Evolutionary conservation across 2,113 vertebrate species (phyloP).

Genomic region (Dicerorhinus sumatrensis): DNA sequence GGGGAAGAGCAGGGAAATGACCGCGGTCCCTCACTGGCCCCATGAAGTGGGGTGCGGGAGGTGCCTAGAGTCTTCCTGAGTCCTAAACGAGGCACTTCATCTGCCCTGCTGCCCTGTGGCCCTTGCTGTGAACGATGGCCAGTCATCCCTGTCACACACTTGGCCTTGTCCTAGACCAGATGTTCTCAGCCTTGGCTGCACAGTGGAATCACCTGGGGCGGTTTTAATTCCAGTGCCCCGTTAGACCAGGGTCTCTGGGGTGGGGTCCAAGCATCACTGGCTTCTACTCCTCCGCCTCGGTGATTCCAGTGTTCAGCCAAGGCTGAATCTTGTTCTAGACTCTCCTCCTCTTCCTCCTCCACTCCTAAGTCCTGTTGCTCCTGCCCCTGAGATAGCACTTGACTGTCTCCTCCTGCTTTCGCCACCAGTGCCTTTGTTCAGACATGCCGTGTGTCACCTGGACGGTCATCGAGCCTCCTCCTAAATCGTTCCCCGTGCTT

Average conservation of each 20-base stretch:
- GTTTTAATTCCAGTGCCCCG: neutral
- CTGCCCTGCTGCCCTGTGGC: neutral
- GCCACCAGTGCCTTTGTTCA: too few species aligned
- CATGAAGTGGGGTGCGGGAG: neutral
- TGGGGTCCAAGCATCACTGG: fast-evolving
- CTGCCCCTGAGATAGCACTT: too few species aligned
- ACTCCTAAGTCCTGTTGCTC: neutral
- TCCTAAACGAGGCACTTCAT: too few species aligned
- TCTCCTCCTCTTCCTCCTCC: neutral
- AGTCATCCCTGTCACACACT: too few species aligned
- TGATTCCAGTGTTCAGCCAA: neutral
- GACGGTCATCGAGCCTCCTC: too few species aligned
- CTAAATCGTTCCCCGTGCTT: too few species aligned
- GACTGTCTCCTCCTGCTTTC: neutral
- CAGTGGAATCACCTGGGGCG: fast-evolving
- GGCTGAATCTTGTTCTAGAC: neutral
- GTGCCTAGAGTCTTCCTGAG: neutral
- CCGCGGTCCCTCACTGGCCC: neutral
- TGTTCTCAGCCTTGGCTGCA: too few species aligned
- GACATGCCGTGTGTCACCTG: too few species aligned
- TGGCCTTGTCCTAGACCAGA: too few species aligned
- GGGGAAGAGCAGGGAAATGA: neutral
- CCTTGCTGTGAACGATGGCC: too few species aligned
- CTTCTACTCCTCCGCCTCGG: too few species aligned
- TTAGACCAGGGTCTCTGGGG: neutral